phyloP scores from a whole-genome alignment of 2,113 vertebrate species.

The Felis catus region F.catus_Fca126_mat1.0 CM031411.1:56289501-56290000 shows the following conservation, averaged over 20 bases:
- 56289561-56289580: not conserved
- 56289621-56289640: not conserved
- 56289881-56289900: not conserved
- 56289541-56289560: not conserved
- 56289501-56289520: not conserved
- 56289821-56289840: not conserved
- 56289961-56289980: not conserved
- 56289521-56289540: not conserved
- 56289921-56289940: not conserved
- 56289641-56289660: not conserved
- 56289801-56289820: not conserved
- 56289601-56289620: not conserved
- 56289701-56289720: not conserved
- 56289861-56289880: not conserved
- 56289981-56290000: not conserved
- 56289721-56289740: not conserved
- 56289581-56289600: not conserved
- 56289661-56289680: not conserved
- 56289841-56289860: not conserved
- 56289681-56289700: not conserved
- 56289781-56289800: conserved; percentile 3
- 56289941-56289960: not conserved
- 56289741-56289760: not conserved
- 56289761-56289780: not conserved
- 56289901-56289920: not conserved